Conservation (phyloP, 2,113 vertebrate genomes). For the Dendrocopos noguchii region DNA sequence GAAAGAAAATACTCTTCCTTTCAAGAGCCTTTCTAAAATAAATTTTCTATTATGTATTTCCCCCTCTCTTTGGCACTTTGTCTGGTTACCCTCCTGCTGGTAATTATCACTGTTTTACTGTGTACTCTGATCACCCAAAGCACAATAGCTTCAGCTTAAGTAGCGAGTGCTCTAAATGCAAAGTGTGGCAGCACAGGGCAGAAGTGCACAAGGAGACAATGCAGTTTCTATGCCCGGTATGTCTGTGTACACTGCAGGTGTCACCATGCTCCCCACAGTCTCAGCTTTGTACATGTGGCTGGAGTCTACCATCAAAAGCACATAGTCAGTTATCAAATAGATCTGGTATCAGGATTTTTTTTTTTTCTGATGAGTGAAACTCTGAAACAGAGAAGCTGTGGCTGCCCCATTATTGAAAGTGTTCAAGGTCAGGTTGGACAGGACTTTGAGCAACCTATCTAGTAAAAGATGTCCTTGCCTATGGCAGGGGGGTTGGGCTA, state of each 20-base stretch:
- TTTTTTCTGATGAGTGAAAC: neutral
- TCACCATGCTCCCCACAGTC: neutral
- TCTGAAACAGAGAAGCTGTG: neutral
- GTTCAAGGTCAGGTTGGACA: neutral
- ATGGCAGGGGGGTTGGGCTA: neutral
- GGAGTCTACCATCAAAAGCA: neutral
- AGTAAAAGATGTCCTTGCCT: neutral
- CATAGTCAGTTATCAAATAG: neutral
- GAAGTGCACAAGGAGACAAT: neutral
- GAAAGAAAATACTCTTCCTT: neutral
- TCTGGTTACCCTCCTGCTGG: neutral
- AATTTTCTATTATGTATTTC: neutral
- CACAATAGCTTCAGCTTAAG: neutral
- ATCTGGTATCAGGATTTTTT: neutral
- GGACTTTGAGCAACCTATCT: neutral
- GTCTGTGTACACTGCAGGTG: neutral
- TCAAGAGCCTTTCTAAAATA: conserved; percentile 1
- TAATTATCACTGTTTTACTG: neutral
- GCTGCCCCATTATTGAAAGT: neutral
- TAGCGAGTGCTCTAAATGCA: neutral
- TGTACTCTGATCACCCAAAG: neutral
- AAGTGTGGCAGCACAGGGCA: neutral
- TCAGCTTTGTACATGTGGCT: neutral
- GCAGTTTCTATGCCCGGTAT: neutral
- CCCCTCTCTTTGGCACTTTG: neutral